These are phyloP conservation scores for Brienomyrus brachyistius DNA, from an alignment of 2,113 vertebrate genomes.

Conservation along the genomic window DNA sequence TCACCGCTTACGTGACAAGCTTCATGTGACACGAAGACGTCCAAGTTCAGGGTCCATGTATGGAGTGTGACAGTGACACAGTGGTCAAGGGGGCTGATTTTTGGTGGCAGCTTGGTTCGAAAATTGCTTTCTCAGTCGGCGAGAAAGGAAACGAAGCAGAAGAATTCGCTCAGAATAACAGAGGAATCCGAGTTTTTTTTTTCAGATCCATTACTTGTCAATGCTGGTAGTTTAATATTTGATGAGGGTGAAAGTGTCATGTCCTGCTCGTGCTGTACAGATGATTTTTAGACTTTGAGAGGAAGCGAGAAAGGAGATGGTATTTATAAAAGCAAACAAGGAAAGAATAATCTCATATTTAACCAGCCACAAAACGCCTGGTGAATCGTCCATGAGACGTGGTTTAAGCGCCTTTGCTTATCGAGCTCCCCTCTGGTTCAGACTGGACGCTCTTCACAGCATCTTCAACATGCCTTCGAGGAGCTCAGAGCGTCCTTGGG, in stretches of 20 bases:
- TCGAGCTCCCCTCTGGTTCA: conserved; percentile 22
- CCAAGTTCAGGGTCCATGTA: not conserved
- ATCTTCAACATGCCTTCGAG: conserved; percentile 37
- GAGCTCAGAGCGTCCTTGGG: conserved; percentile 39
- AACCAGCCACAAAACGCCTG: not conserved
- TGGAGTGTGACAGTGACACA: not conserved
- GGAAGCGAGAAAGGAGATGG: not conserved
- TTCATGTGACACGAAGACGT: not conserved
- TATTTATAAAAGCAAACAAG: conserved; percentile 8
- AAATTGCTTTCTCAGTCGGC: conserved; percentile 27
- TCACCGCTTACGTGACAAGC: not conserved
- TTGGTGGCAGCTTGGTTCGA: not conserved
- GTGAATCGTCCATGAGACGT: conserved; percentile 35
- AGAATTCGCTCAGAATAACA: conserved; percentile 65
- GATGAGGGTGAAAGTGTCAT: conserved; percentile 62
- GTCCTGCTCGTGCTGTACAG: conserved; percentile 63
- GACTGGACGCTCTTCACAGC: conserved; percentile 41
- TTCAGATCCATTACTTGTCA: conserved; percentile 83
- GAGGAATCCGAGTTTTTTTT: conserved; percentile 63
- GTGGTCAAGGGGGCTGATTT: not conserved
- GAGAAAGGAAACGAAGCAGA: conserved; percentile 37
- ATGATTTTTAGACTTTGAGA: conserved; percentile 22
- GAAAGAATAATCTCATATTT: not conserved
- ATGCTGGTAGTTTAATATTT: conserved; percentile 78
- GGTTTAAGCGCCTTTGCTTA: conserved; percentile 22